These are phyloP conservation scores for Kradibia gibbosae DNA, from an alignment of 1,140 invertebrate genomes.

Conservation along the genomic window DNA sequence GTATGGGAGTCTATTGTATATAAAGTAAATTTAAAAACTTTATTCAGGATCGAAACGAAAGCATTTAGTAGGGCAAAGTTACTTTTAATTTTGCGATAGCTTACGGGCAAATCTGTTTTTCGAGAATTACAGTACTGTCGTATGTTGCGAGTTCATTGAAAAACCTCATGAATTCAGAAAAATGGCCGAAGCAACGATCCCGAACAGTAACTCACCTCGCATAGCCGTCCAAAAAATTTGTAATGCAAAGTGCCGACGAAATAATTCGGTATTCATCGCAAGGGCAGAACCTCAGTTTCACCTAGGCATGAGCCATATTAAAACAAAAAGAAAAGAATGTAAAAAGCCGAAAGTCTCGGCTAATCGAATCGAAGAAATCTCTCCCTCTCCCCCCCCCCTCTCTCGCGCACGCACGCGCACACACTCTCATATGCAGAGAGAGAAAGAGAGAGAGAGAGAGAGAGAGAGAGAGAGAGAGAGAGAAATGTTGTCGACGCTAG, in stretches of 20 bases:
- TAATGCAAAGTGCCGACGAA: constrained; percentile 31
- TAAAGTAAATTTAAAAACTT: too few species aligned
- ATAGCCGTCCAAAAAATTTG: constrained; percentile 30
- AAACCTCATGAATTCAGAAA: background rate
- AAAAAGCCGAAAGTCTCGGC: background rate
- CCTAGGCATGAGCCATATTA: background rate
- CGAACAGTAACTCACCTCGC: background rate
- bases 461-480: too few species aligned
- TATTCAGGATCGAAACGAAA: too few species aligned
- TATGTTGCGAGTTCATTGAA: too few species aligned
- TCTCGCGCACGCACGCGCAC: background rate
- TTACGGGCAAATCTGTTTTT: too few species aligned
- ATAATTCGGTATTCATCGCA: constrained; percentile 15
- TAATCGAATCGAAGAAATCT: constrained; percentile 10
- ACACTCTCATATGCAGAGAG: too few species aligned
- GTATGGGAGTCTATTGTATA: too few species aligned
- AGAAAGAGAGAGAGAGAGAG: too few species aligned
- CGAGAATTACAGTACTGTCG: background rate
- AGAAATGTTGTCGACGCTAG: too few species aligned
- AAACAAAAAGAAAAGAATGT: background rate
- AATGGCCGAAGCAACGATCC: background rate
- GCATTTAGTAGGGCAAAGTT: too few species aligned
- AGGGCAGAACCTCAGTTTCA: background rate
- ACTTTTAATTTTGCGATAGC: too few species aligned
- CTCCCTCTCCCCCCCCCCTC: background rate